phyloP scores from a whole-genome alignment of 2,113 vertebrate genomes.

The Calyptommatus sinebrachiatus region DNA sequence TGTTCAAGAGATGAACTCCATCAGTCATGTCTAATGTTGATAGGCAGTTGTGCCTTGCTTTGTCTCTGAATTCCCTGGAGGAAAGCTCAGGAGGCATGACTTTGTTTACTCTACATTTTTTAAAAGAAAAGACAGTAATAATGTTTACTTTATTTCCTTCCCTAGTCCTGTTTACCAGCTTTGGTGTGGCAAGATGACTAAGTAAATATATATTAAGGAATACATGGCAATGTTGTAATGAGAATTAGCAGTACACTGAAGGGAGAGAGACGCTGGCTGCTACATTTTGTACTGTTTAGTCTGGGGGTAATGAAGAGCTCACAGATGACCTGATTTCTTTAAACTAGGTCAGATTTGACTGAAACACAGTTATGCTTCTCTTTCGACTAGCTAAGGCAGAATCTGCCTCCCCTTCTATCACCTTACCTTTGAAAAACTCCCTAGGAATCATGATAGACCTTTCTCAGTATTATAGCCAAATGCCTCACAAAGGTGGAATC shows the following conservation, averaged over 20 bases:
- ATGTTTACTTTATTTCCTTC: constrained; percentile 67
- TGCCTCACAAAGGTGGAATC: constrained; percentile 33
- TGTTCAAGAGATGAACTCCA: constrained; percentile 70
- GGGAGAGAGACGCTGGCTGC: constrained; percentile 71
- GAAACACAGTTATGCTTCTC: constrained; percentile 64
- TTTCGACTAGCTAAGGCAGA: constrained; percentile 60
- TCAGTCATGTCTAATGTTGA: constrained; percentile 63
- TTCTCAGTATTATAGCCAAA: constrained; percentile 51
- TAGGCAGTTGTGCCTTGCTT: constrained; percentile 67
- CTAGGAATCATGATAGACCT: constrained; percentile 53
- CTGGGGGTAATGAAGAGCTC: constrained; percentile 91
- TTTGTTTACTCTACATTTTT: constrained; percentile 65
- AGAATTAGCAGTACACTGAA: constrained; percentile 64
- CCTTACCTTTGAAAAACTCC: constrained; percentile 51
- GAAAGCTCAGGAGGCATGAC: constrained; percentile 62
- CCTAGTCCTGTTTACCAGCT: constrained; percentile 69
- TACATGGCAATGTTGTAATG: constrained; percentile 71
- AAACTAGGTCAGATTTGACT: constrained; percentile 81
- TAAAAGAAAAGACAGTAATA: constrained; percentile 57
- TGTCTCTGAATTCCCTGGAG: constrained; percentile 67
- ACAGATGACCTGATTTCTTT: constrained; percentile 90
- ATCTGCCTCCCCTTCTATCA: constrained; percentile 33
- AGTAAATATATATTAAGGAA: constrained; percentile 75
- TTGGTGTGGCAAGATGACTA: constrained; percentile 62
- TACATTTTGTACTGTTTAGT: constrained; percentile 82